Conservation (phyloP, 2,888 invertebrate species). For the Leucophora obtusa region DNA sequence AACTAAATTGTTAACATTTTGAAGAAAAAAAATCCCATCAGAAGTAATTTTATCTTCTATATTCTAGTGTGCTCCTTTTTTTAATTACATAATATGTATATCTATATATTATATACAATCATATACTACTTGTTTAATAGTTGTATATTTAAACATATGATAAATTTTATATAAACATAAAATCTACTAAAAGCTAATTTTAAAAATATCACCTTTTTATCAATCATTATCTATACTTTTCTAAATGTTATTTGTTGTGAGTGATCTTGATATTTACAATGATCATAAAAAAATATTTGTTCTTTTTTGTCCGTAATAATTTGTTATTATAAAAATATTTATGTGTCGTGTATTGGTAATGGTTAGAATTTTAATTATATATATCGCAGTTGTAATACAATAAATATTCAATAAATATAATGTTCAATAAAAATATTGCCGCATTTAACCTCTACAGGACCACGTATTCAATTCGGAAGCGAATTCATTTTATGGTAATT, state of each 20-base stretch:
- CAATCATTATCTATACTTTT: not conserved
- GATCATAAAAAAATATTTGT: not conserved
- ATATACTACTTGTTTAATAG: slow-evolving; percentile 35
- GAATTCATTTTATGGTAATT: too few species aligned
- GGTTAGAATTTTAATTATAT: not conserved
- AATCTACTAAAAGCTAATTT: not conserved
- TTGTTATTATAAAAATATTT: not conserved
- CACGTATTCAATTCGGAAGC: too few species aligned
- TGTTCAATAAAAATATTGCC: too few species aligned
- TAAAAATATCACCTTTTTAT: not conserved
- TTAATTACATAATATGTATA: slow-evolving; percentile 10
- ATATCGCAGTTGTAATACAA: not conserved
- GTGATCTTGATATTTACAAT: not conserved
- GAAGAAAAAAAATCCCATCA: slow-evolving; percentile 42
- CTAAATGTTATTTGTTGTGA: slow-evolving; percentile 10
- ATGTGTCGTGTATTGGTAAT: not conserved
- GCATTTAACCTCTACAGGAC: too few species aligned
- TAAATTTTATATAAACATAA: not conserved
- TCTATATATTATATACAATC: slow-evolving; percentile 19
- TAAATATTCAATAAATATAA: not conserved
- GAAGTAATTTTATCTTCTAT: slow-evolving; percentile 24
- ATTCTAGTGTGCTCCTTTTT: slow-evolving; percentile 36
- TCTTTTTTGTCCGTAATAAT: not conserved
- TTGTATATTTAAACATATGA: slow-evolving; percentile 23
- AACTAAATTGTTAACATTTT: slow-evolving; percentile 45